Evolutionary conservation across 2,113 vertebrate genomes (phyloP).

Genomic region (Natator depressus): DNA sequence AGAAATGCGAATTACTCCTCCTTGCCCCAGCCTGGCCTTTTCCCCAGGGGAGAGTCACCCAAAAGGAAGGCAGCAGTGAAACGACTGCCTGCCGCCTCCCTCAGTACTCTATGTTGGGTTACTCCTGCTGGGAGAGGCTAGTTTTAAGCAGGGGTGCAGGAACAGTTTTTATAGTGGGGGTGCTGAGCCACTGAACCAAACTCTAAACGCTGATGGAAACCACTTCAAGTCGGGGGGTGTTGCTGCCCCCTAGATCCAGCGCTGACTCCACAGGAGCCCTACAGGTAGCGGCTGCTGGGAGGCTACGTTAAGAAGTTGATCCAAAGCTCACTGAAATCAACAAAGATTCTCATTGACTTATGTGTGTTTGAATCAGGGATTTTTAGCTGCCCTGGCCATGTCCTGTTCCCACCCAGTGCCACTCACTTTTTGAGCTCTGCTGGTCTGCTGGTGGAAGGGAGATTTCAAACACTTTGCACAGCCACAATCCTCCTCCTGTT

Average conservation of each 20-base stretch:
- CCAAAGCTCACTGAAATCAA: no score
- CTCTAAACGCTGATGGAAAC: no score
- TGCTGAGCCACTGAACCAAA: no score
- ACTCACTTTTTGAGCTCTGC: not conserved
- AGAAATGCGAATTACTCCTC: not conserved
- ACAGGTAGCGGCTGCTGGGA: not conserved
- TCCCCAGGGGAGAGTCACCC: not conserved
- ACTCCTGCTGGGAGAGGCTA: not conserved
- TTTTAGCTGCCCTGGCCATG: no score
- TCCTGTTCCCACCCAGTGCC: not conserved
- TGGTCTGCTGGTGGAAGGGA: conserved; percentile 4
- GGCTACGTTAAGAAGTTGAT: no score
- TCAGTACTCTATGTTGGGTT: no score
- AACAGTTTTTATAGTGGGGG: no score
- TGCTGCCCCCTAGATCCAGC: no score
- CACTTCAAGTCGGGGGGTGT: no score
- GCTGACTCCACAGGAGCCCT: not conserved
- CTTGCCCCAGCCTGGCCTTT: not conserved
- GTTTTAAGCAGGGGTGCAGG: not conserved
- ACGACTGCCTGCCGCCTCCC: not conserved
- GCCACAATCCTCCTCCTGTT: conserved; percentile 46
- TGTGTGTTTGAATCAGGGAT: not conserved
- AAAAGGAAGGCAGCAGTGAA: not conserved
- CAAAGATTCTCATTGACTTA: not conserved
- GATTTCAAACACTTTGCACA: conserved; percentile 29